Percentiles rank a stretch among this genome's conserved stretches.
These are phyloP conservation scores for Labrus mixtus DNA, from an alignment of 2,113 vertebrate species.

Conservation along the genomic window DNA sequence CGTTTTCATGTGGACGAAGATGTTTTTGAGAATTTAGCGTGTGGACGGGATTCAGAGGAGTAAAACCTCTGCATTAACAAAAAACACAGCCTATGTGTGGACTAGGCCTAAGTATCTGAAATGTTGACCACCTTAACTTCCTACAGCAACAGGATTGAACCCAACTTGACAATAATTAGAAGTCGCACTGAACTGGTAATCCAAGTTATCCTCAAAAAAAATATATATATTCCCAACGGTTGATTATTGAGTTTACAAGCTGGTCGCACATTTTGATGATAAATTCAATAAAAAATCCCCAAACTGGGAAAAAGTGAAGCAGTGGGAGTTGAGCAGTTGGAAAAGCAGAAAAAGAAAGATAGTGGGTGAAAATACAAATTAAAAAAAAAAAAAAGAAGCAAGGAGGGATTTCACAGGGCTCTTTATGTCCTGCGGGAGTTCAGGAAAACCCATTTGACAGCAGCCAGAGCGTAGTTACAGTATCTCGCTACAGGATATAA, in stretches of 20 bases:
- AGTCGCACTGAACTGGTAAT: not conserved
- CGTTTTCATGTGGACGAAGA: too few species aligned
- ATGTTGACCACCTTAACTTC: too few species aligned
- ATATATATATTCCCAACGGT: slow-evolving; percentile 9
- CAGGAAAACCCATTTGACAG: slow-evolving; percentile 73
- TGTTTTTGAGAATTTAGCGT: too few species aligned
- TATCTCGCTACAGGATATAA: slow-evolving; percentile 71
- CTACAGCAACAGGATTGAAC: not conserved
- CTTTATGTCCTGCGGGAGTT: slow-evolving; percentile 60
- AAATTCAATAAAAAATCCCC: slow-evolving; percentile 42
- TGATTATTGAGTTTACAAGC: slow-evolving; percentile 3
- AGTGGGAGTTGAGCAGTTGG: slow-evolving; percentile 16
- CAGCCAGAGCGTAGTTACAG: slow-evolving; percentile 69
- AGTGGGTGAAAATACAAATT: not conserved
- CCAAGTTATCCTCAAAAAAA: not conserved
- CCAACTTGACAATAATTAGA: not conserved
- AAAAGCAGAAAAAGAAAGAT: slow-evolving; percentile 40
- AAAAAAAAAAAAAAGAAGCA: slow-evolving; percentile 36
- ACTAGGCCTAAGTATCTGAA: too few species aligned
- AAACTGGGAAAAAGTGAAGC: slow-evolving; percentile 22
- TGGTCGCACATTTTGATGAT: slow-evolving; percentile 17
- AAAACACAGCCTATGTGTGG: too few species aligned
- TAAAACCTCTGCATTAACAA: too few species aligned
- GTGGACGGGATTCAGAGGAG: too few species aligned
- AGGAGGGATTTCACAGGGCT: slow-evolving; percentile 44